phyloP scores from a whole-genome alignment of 2,888 invertebrate genomes.

The Keiferia lycopersicella region DNA sequence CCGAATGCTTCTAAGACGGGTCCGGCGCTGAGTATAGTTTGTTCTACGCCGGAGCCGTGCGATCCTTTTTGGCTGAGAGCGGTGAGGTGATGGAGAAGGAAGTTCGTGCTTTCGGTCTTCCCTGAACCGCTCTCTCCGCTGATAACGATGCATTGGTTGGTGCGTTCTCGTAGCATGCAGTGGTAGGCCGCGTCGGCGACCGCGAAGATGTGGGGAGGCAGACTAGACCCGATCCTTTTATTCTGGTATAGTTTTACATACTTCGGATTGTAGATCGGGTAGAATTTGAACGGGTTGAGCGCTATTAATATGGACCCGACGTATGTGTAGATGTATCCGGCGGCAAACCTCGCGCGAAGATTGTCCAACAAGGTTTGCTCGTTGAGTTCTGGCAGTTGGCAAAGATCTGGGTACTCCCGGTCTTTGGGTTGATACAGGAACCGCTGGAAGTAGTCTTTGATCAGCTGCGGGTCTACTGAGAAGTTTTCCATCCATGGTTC shows the following conservation, averaged over 20 bases:
- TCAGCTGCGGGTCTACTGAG: slow-evolving; percentile 94
- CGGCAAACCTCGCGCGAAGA: slow-evolving; percentile 92
- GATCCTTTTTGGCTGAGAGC: slow-evolving; percentile 97
- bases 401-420: slow-evolving; percentile 96
- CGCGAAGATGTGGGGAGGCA: slow-evolving; percentile 98
- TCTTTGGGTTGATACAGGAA: slow-evolving; percentile 96
- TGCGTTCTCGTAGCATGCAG: slow-evolving; percentile 94
- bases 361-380: slow-evolving; percentile 96
- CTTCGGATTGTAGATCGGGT: slow-evolving; percentile 98
- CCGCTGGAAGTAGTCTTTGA: slow-evolving; percentile 94
- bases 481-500: slow-evolving; percentile 93
- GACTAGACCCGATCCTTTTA: slow-evolving; percentile 92
- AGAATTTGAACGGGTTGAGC: slow-evolving; percentile 96
- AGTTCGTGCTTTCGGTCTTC: slow-evolving; percentile 98
- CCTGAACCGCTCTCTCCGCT: slow-evolving; percentile 98
- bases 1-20: slow-evolving; percentile 98
- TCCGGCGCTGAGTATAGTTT: slow-evolving; percentile 97
- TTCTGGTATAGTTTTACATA: slow-evolving; percentile 98
- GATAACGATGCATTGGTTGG: slow-evolving; percentile 96
- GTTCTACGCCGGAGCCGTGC: slow-evolving; percentile 97
- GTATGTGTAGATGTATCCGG: slow-evolving; percentile 97
- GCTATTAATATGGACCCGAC: slow-evolving; percentile 98
- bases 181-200: slow-evolving; percentile 97
- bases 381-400: slow-evolving; percentile 96
- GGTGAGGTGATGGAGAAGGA: slow-evolving; percentile 96